A percentile compares a stretch with the other conserved stretches of the same genome.
phyloP scores from a whole-genome alignment of 2,888 invertebrate species.

The Callyntrura sp. region DNA sequence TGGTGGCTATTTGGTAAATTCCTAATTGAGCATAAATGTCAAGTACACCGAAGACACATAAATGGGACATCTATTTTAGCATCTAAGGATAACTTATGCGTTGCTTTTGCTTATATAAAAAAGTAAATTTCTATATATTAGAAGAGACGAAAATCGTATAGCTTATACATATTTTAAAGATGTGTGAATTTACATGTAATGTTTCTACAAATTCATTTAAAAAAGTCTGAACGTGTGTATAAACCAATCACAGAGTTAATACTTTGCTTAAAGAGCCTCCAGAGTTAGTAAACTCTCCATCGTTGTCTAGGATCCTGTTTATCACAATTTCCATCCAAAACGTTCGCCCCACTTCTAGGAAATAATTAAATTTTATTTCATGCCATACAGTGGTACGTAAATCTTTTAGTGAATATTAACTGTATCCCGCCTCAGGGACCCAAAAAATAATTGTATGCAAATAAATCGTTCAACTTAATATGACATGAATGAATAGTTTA shows the following conservation, averaged over 20 bases:
- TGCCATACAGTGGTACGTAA: slow-evolving; percentile 2
- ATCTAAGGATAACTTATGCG: too few species aligned
- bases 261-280: background rate
- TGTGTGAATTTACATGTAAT: background rate
- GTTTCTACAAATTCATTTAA: background rate
- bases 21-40: too few species aligned
- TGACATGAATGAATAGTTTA: too few species aligned
- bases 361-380: slow-evolving; percentile 7
- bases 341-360: slow-evolving; percentile 62
- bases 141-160: background rate
- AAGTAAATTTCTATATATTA: background rate
- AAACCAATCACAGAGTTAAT: background rate
- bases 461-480: background rate
- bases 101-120: too few species aligned
- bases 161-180: too few species aligned
- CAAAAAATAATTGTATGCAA: slow-evolving; percentile 26
- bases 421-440: background rate
- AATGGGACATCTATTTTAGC: too few species aligned
- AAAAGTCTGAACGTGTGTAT: background rate
- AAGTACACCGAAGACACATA: too few species aligned
- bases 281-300: slow-evolving; percentile 67
- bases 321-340: slow-evolving; percentile 76
- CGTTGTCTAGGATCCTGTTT: slow-evolving; percentile 77
- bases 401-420: background rate
- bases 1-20: too few species aligned